Evolutionary conservation across 2,113 vertebrate genomes (phyloP), one percentile per base, ranked within the genome.

Genomic region (Ptyas mucosa): DNA sequence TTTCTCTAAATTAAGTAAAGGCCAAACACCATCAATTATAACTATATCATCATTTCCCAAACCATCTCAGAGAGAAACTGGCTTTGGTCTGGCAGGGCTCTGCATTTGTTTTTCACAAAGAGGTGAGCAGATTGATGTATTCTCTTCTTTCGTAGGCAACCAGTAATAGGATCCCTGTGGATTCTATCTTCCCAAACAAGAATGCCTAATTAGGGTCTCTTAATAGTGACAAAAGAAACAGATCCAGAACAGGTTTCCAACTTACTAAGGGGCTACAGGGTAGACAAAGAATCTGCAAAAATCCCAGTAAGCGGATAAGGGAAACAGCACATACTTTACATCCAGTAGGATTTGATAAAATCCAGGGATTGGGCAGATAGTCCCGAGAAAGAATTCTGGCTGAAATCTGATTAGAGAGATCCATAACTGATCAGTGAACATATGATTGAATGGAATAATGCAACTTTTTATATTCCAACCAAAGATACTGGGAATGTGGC

Each of bases 1-100:
- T 51, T 87, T 85, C 90, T 87, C 91, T 94, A 93, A 95, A 95
- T 94, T 57, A 88, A 81, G 95, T 95, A 90, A 94, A 93, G 92
- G 29, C 92, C 46, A 46, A 24, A 94, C 93, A 90, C 90, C 88
- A 96, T 96, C 94, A 89, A 89, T 93, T 87, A 52, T 51, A 87
- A 85, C 94, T 91, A 94, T 46, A 49, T 14, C 8, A 20, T 90
- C 39, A 61, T 61, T 85, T 51, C 43, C 18, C 75, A 64, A 14
- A 51, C 20, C 49, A 20, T 24, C 55, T 20, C 11, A n/a, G 51
- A 39, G 51, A 54, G 75, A 20, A 43, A 39, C 53, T 43, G 29
- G 85, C 26, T 86, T 85, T 24, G 23, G 20, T 52, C 18, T 61
- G 49, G 34, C 6, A 24, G 14, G n/a, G 14, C 34, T 34, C 49